Evolutionary conservation across 2,888 invertebrate genomes (phyloP).

Genomic region (Myopa tessellatipennis): DNA sequence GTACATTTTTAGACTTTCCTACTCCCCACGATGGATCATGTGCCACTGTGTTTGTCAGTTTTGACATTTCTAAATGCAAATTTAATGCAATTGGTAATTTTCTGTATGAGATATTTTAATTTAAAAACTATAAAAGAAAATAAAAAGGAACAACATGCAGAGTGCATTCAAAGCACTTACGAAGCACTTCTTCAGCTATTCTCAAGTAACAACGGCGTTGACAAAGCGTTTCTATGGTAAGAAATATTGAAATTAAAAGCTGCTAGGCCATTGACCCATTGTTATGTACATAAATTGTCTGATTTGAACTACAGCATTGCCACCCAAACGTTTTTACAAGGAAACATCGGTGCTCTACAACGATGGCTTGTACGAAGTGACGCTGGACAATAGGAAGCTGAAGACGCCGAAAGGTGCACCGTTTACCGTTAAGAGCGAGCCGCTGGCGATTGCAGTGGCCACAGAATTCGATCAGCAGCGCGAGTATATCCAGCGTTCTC

Average conservation of each 20-base stretch:
- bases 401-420: conserved; percentile 89
- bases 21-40: too few species aligned
- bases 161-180: conserved; percentile 41
- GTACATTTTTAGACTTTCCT: too few species aligned
- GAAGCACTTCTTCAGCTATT: conserved; percentile 35
- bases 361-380: conserved; percentile 83
- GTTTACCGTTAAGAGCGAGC: conserved; percentile 84
- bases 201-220: conserved; percentile 25
- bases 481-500: conserved; percentile 78
- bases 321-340: conserved; percentile 79
- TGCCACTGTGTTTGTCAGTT: too few species aligned
- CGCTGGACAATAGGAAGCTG: conserved; percentile 86
- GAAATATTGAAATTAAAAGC: neutral
- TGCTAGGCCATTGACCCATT: conserved; percentile 10
- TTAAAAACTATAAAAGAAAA: conserved; percentile 44
- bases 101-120: neutral
- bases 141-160: conserved; percentile 39
- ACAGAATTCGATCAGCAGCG: conserved; percentile 94
- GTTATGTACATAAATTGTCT: conserved; percentile 38
- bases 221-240: conserved; percentile 54
- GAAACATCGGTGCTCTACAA: conserved; percentile 78
- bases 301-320: conserved; percentile 58
- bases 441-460: conserved; percentile 91
- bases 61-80: too few species aligned
- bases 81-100: neutral